These are phyloP conservation scores for Philhelius pedissequus DNA, from an alignment of 2,888 invertebrate species.

Conservation along the genomic window DNA sequence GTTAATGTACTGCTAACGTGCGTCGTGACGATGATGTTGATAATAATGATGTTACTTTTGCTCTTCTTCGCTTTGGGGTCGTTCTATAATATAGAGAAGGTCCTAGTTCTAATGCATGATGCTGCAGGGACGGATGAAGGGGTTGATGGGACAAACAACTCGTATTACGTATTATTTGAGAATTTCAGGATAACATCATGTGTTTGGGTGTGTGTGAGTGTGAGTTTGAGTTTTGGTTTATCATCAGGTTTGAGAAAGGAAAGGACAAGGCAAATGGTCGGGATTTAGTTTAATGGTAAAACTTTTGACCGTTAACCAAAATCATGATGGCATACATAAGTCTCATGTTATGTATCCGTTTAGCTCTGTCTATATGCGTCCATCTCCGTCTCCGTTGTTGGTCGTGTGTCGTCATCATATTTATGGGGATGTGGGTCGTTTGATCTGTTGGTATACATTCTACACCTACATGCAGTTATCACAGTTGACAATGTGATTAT, in stretches of 20 bases:
- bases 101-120: not conserved
- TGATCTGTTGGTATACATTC: not conserved
- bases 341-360: slow-evolving; percentile 30
- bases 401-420: not conserved
- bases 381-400: too few species aligned
- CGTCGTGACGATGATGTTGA: slow-evolving; percentile 35
- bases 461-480: slow-evolving; percentile 35
- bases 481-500: slow-evolving; percentile 67
- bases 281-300: slow-evolving; percentile 61
- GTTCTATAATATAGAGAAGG: too few species aligned
- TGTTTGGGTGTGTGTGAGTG: not conserved
- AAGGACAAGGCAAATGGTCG: not conserved
- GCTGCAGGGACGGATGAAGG: not conserved
- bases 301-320: slow-evolving; percentile 65
- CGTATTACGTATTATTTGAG: not conserved
- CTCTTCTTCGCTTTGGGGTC: not conserved
- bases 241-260: not conserved
- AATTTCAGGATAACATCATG: not conserved
- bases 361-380: not conserved
- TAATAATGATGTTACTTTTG: slow-evolving; percentile 52
- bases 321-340: slow-evolving; percentile 66
- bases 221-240: not conserved
- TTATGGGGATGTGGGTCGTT: not conserved
- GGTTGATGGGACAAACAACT: not conserved
- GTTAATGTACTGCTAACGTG: slow-evolving; percentile 59